Percentiles rank a stretch among this genome's conserved stretches.
Evolutionary conservation across 1,140 invertebrate species (phyloP).

Genomic region (Eufriesea mexicana): DNA sequence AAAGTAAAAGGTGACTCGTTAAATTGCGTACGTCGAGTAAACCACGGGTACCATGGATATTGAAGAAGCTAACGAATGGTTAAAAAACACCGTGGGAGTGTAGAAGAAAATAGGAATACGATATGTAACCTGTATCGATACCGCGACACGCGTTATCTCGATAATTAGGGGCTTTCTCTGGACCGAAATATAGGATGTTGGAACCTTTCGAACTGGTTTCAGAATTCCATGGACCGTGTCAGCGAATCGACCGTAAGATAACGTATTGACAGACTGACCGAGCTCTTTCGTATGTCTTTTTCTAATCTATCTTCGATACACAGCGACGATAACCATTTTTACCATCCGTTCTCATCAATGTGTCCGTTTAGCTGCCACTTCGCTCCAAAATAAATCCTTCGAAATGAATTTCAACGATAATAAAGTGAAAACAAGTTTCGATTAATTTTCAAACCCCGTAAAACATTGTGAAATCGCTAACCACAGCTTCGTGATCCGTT

Average conservation of each 20-base stretch:
- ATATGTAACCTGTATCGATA: constrained; percentile 72
- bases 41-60: neutral
- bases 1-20: neutral
- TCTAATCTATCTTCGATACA: constrained; percentile 46
- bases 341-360: neutral
- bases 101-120: constrained; percentile 56
- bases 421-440: too few relatives aligned
- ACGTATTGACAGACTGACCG: constrained; percentile 56
- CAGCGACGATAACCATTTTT: neutral
- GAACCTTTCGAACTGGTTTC: constrained; percentile 69
- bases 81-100: constrained; percentile 58
- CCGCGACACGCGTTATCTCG: constrained; percentile 73
- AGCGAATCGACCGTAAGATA: constrained; percentile 59
- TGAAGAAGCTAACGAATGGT: constrained; percentile 1
- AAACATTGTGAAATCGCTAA: too few relatives aligned
- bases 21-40: neutral
- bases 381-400: neutral
- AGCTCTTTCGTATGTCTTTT: constrained; percentile 22
- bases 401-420: too few relatives aligned
- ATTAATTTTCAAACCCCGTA: too few relatives aligned
- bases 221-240: constrained; percentile 66
- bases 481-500: too few relatives aligned
- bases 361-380: neutral
- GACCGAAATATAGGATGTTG: constrained; percentile 63
- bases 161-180: constrained; percentile 74